Evolutionary conservation across 2,888 invertebrate species (phyloP), one percentile per base, ranked within the genome.

Genomic region (Trissoscelio sp.): DNA sequence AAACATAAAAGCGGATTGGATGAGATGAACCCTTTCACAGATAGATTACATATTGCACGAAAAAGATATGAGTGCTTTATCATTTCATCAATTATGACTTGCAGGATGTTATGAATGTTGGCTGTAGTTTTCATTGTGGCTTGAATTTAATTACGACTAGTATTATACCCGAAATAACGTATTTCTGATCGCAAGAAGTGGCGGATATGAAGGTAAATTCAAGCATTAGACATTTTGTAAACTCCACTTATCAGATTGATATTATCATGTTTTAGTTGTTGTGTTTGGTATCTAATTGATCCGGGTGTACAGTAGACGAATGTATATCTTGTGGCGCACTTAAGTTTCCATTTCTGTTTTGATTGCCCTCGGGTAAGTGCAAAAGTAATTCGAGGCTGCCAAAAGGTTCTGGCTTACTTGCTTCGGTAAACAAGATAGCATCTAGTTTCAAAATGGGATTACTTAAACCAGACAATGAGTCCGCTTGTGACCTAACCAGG

Each of bases 361-460:
- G 37, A 67, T 67, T 31, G 66, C 66, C 42, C 22, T 18, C 39
- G 58, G 58, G 46, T 66, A 51, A 58, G 58, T 44, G 46, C 48
- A 24, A 67, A 75, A 67, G 75, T 75, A 67, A 67, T 51, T 51
- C 31, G 75, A 58, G 51, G 39, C 75, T 58, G 58, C 58, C 42
- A 67, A 74, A 67, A 67, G 57, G 51, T 57, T 58, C 16, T 4
- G 44, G 55, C 55, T 46, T 22, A 31, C 42, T 67, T 67, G 48
- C 46, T 55, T 46, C 48, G 37, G 46, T 39, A 69, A 78, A 64
- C 69, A 64, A 64, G 48, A 64, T 78, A 78, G 24, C 57, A 48
- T 78, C 51, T 58, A 57, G 64, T 70, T 78, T 64, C 20, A 64
- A 70, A 72, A 72, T 42, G 39, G 39, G 64, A 72, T 78, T 78